These are phyloP conservation scores for Apodemia duryi DNA, from an alignment of 2,888 invertebrate genomes.

Conservation along the genomic window DNA sequence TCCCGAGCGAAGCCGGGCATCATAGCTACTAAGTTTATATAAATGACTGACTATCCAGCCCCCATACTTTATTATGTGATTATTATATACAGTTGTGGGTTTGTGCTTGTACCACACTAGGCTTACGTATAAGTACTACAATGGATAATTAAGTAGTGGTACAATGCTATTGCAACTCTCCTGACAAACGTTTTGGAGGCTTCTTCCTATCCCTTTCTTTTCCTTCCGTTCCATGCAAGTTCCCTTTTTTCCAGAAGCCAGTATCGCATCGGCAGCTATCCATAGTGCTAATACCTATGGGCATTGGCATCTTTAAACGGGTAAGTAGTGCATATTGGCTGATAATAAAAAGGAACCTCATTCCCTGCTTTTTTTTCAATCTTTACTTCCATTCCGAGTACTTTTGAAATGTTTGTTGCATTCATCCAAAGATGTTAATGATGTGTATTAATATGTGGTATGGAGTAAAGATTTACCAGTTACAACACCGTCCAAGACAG, in stretches of 20 bases:
- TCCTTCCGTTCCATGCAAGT: slow-evolving; percentile 5
- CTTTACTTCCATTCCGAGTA: too few relatives aligned
- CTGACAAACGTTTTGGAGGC: background rate
- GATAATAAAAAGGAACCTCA: background rate
- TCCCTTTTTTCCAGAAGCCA: slow-evolving; percentile 11
- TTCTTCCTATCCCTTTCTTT: background rate
- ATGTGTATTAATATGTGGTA: too few relatives aligned
- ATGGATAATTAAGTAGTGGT: background rate
- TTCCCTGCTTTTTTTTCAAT: background rate
- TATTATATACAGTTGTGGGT: background rate
- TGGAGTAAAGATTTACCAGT: too few relatives aligned
- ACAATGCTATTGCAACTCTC: background rate
- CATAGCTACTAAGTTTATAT: too few relatives aligned
- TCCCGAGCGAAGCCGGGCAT: too few relatives aligned
- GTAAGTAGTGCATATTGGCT: background rate
- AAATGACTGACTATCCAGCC: too few relatives aligned
- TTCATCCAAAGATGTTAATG: too few relatives aligned
- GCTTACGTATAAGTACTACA: background rate
- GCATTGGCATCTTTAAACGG: background rate
- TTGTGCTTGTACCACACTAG: background rate
- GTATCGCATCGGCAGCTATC: slow-evolving; percentile 2
- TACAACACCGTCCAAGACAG: too few relatives aligned
- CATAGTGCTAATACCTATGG: slow-evolving; percentile 2
- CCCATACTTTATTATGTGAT: too few relatives aligned
- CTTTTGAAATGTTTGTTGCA: too few relatives aligned